Evolutionary conservation across 2,797 vertebrate species (phyloP), one percentile per base, ranked within the genome.

Genomic region (Emydoidea blandingii): DNA sequence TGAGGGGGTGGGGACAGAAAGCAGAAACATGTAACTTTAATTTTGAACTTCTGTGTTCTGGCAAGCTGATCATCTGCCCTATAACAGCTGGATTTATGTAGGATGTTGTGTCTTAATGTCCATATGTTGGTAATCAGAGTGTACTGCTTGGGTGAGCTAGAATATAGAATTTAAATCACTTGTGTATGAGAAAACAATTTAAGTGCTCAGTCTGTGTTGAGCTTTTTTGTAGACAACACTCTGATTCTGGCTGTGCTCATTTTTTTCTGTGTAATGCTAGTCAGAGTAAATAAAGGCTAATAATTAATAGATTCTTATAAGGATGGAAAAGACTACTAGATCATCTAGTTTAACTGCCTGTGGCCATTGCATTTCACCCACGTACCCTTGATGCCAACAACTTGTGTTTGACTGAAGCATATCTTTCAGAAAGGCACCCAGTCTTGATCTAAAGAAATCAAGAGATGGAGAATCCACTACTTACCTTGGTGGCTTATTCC

Each of bases 381-480:
- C 27, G 0, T n/a, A 3, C 5, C 8, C 8, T 23, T 14, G 10
- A 53, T 16, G 31, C 4, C 47, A 7, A 0, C 31, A 27, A 50
- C 0, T 12, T 0, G 21, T 0, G 21, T 53, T 1, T 76, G 52
- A n/a, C 5, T 25, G 6, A 1, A 2, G 14, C 2, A 0, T 4
- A 16, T 37, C 10, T 44, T 12, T 74, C 41, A 79, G 41, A 2
- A 34, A 41, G 53, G 31, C 31, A 29, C 12, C 2, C 1, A 0
- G 4, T 1, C 53, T 15, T 56, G 8, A 47, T 16, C 34, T 4
- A 4, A 72, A 72, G 37, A 23, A 37, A 72, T 37, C 68, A 72
- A 31, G 47, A 49, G 74, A 18, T 78, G 27, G 21, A 78, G 44
- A 49, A 78, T 31, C 74, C 15, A 49, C 4, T 27, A 10, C 41